A percentile compares a stretch with the other conserved stretches of the same genome.
These are phyloP conservation scores for Tridacna crocea DNA, from an alignment of 2,888 invertebrate genomes.

Conservation along the genomic window DNA sequence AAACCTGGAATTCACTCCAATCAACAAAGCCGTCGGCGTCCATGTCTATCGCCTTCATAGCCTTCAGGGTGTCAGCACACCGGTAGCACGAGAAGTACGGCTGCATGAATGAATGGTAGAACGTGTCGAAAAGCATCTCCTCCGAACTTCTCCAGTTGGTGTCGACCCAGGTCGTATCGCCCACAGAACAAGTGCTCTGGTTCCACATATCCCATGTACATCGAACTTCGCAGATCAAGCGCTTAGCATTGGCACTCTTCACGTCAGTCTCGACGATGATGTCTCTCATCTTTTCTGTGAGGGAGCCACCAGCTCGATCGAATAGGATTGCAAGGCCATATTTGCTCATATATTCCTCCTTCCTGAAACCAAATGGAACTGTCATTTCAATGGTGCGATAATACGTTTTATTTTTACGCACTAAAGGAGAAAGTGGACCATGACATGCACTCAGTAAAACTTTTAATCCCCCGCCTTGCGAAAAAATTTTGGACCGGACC, in stretches of 20 bases:
- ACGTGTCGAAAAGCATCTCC: neutral
- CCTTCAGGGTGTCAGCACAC: neutral
- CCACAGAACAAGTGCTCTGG: neutral
- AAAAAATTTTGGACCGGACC: no score
- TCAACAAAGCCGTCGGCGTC: neutral
- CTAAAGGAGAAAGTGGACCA: no score
- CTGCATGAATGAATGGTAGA: conserved; percentile 1
- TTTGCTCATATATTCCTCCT: conserved; percentile 19
- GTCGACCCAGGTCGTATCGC: neutral
- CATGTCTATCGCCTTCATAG: neutral
- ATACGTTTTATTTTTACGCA: neutral
- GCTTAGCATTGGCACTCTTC: neutral
- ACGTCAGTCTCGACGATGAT: neutral
- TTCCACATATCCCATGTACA: neutral
- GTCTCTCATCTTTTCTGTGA: conserved; percentile 16
- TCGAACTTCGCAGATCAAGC: neutral
- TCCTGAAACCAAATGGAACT: neutral
- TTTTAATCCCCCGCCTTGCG: no score
- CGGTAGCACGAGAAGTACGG: neutral
- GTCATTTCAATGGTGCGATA: neutral
- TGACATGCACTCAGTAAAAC: no score
- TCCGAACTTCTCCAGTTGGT: neutral
- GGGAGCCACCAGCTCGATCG: conserved; percentile 20
- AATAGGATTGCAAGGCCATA: conserved; percentile 8
- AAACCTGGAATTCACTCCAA: conserved; percentile 5